Base-by-base conservation (phyloP, 2,888 invertebrate species). In the Plebejus argus region DNA sequence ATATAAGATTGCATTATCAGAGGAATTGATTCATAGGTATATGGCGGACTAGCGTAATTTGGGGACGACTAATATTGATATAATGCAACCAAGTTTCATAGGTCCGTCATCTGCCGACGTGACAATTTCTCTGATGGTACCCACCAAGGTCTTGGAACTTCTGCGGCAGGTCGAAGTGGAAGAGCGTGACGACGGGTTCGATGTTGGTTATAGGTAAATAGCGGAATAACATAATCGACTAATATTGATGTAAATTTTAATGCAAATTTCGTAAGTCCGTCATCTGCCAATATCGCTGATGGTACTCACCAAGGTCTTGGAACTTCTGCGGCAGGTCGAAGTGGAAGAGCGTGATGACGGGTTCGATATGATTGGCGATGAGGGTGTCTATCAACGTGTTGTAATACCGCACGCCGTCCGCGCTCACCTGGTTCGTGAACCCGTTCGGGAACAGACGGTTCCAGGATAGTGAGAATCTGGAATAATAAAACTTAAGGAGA, bases 391-490 rank as follows among this genome's bases (percentile, higher is more conserved):
- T 94, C 70, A 96, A 83, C 58, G 91, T 85, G 80, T 90, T 93
- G 87, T 96, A 96, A 85, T 95, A 95, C 0, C 86, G 86, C 33
- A 90, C 86, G n/a, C 95, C 95, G 0, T 89, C 90, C 78, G 89
- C 85, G 82, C 94, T 95, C 76, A 95, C 82, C 28, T 83, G 23
- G 82, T 90, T 93, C 39, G 91, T 83, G 78, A 84, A 84, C 0
- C 85, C 90, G 12, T 78, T 82, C 0, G 91, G 91, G 0, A 91
- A 83, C 0, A 96, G 87, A 15, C 96, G 88, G 0, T 95, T 80
- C 96, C 96, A 96, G 0, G 95, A 93, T 78, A 95, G 87, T 0
- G 95, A 95, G 82, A 95, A 95, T 77, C 95, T 90, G 79, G 20
- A 79, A 82, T 78, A 8, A n/a, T n/a, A n/a, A n/a, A n/a, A n/a